phyloP scores from a whole-genome alignment of 2,888 invertebrate genomes.

The Pterostichus niger region DNA sequence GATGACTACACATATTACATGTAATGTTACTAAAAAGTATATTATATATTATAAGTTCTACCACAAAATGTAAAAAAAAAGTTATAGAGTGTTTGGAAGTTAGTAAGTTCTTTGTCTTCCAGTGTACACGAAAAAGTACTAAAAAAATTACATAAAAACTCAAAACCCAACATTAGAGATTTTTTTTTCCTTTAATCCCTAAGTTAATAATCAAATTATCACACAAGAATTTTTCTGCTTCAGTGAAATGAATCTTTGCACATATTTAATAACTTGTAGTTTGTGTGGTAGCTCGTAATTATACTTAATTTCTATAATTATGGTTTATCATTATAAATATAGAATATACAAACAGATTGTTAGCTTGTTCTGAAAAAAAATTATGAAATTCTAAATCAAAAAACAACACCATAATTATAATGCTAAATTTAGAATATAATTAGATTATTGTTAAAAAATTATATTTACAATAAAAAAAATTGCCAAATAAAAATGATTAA shows the following conservation, averaged over 20 bases:
- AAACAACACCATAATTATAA: conserved; percentile 28
- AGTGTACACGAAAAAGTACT: conserved; percentile 73
- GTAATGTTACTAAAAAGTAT: conserved; percentile 63
- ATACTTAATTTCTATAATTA: conserved; percentile 40
- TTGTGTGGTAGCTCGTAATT: conserved; percentile 23
- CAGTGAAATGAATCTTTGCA: conserved; percentile 15
- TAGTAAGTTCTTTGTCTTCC: conserved; percentile 74
- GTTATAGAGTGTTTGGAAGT: conserved; percentile 73
- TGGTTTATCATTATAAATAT: conserved; percentile 43
- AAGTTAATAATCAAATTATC: not conserved
- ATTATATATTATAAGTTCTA: conserved; percentile 63
- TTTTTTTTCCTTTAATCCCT: conserved; percentile 54
- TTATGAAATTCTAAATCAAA: conserved; percentile 13
- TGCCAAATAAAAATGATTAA: conserved; percentile 38
- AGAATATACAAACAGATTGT: too few relatives aligned
- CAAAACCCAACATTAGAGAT: conserved; percentile 67
- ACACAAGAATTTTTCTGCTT: conserved; percentile 10
- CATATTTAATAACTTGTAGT: conserved; percentile 20
- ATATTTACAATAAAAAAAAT: conserved; percentile 50
- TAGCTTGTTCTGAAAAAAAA: not conserved
- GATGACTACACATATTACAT: conserved; percentile 66
- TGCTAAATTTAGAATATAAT: conserved; percentile 38
- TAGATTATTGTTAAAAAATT: conserved; percentile 46
- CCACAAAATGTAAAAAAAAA: conserved; percentile 64
- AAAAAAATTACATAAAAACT: conserved; percentile 71